These are phyloP conservation scores for Agrochola lychnidis DNA, from an alignment of 2,888 invertebrate species.

Conservation along the genomic window DNA sequence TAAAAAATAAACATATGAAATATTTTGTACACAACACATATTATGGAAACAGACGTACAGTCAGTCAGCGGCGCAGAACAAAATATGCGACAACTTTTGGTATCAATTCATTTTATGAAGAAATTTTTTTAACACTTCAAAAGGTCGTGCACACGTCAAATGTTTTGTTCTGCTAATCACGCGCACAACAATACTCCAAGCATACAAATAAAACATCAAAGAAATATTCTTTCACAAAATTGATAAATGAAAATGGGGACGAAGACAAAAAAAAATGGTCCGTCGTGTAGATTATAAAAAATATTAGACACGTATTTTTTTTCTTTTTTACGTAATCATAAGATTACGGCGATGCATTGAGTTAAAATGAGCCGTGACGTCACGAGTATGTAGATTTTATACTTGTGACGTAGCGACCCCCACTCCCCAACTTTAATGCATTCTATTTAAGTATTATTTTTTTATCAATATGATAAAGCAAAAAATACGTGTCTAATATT, in stretches of 20 bases:
- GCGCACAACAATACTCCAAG: slow-evolving; percentile 35
- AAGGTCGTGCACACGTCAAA: slow-evolving; percentile 35
- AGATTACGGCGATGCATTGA: too few species aligned
- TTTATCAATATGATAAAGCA: too few species aligned
- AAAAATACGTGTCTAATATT: too few species aligned
- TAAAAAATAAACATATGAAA: slow-evolving; percentile 68
- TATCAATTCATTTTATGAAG: slow-evolving; percentile 29
- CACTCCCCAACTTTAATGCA: too few species aligned
- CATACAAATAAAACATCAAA: slow-evolving; percentile 53
- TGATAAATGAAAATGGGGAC: slow-evolving; percentile 17
- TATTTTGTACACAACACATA: slow-evolving; percentile 70
- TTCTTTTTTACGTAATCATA: too few species aligned
- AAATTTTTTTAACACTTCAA: slow-evolving; percentile 22
- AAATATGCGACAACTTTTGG: slow-evolving; percentile 55
- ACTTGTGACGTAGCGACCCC: too few species aligned
- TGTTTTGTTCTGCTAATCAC: slow-evolving; percentile 38
- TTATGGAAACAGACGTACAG: slow-evolving; percentile 55
- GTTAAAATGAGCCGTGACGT: too few species aligned
- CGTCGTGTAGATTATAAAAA: too few species aligned
- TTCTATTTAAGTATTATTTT: too few species aligned
- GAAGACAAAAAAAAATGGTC: too few species aligned
- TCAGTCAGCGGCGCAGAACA: slow-evolving; percentile 57
- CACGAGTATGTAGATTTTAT: too few species aligned
- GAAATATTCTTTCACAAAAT: slow-evolving; percentile 30
- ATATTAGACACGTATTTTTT: too few species aligned